Percentiles rank a stretch among this genome's conserved stretches.
These are phyloP conservation scores for Pseudopleuronectes americanus DNA, from an alignment of 2,797 vertebrate genomes.

Conservation along the genomic window DNA sequence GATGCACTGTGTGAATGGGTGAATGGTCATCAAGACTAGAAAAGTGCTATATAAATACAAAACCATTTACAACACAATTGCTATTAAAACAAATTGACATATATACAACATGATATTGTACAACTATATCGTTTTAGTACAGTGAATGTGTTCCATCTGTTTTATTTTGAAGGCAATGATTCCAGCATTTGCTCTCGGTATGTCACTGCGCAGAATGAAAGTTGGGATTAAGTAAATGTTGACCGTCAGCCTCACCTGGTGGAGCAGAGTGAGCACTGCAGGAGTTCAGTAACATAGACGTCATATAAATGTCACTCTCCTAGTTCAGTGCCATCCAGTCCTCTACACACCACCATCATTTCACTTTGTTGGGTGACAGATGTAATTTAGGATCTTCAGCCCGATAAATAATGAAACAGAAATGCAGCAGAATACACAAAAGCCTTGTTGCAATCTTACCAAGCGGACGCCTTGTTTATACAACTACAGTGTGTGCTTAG, in stretches of 20 bases:
- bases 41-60: too few relatives aligned
- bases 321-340: background rate
- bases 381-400: background rate
- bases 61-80: background rate
- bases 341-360: background rate
- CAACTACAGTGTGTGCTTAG: constrained; percentile 6
- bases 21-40: too few relatives aligned
- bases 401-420: background rate
- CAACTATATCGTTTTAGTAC: background rate
- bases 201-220: background rate
- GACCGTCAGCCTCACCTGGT: constrained; percentile 72
- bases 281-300: background rate
- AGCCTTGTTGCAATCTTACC: background rate
- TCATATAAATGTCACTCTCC: background rate
- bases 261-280: constrained; percentile 61
- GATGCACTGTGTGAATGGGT: too few relatives aligned
- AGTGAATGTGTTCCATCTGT: background rate
- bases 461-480: constrained; percentile 8
- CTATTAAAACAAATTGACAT: background rate
- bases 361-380: background rate
- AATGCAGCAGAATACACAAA: background rate
- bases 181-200: background rate
- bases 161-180: background rate
- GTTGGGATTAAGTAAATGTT: constrained; percentile 13
- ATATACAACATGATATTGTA: background rate